These are phyloP conservation scores for Vimba vimba DNA, from an alignment of 2,113 vertebrate genomes.

Conservation along the genomic window DNA sequence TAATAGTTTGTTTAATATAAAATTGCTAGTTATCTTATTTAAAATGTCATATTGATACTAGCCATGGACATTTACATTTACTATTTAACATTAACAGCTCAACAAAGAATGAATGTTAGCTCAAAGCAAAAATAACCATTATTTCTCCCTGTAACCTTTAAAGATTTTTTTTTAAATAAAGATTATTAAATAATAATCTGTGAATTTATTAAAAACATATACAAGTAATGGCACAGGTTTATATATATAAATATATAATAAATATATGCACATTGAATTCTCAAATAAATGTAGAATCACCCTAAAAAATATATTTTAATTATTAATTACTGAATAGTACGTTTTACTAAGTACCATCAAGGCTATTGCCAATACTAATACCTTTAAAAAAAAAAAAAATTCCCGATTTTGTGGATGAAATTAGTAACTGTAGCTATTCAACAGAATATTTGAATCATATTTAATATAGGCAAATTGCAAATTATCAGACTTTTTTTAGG, in stretches of 20 bases:
- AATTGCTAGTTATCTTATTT: neutral
- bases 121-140: neutral
- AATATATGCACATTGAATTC: neutral
- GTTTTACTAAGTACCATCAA: neutral
- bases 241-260: no score
- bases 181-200: no score
- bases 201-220: no score
- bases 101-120: neutral
- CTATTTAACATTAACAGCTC: neutral
- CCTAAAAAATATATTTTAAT: no score
- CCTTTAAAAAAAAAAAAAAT: neutral
- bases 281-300: neutral
- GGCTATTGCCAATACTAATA: neutral
- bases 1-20: neutral
- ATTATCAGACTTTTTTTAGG: neutral
- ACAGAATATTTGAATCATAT: neutral
- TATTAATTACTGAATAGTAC: neutral
- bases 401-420: neutral
- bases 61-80: neutral
- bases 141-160: neutral
- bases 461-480: neutral
- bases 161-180: no score
- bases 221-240: no score
- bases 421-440: neutral
- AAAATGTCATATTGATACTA: neutral